Conservation (phyloP, 2,888 invertebrate species). For the Dicyrtoma fusca region DNA sequence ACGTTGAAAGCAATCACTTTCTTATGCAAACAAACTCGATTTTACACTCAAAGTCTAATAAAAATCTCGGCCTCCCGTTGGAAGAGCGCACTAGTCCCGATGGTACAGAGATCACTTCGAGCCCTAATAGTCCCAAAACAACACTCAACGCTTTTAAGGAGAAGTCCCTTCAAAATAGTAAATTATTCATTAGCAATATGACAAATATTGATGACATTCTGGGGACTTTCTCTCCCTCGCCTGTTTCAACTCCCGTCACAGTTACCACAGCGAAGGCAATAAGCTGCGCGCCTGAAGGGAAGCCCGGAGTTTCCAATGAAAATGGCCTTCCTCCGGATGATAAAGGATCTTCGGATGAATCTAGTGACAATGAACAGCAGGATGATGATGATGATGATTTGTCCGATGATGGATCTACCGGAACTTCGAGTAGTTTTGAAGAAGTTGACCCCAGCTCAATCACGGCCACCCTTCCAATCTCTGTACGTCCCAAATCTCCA, state of each 20-base stretch:
- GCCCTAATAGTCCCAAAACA: constrained; percentile 60
- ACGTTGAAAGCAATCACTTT: constrained; percentile 20
- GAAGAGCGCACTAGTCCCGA: constrained; percentile 81
- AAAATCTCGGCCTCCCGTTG: constrained; percentile 58
- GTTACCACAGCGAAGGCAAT: too few species aligned
- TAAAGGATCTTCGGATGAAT: constrained; percentile 41
- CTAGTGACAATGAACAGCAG: constrained; percentile 56
- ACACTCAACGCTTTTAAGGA: background rate
- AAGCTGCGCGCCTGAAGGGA: too few species aligned
- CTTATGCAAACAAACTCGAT: too few species aligned
- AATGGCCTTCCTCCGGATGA: too few species aligned
- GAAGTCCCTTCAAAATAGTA: constrained; percentile 60
- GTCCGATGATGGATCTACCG: constrained; percentile 61
- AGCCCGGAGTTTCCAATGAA: too few species aligned
- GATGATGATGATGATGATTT: constrained; percentile 62
- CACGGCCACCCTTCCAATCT: background rate
- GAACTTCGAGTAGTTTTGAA: constrained; percentile 55
- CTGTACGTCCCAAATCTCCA: background rate
- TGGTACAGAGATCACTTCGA: constrained; percentile 63
- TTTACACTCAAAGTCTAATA: too few species aligned
- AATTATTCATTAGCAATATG: constrained; percentile 78
- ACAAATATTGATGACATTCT: constrained; percentile 88
- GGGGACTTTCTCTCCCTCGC: constrained; percentile 63
- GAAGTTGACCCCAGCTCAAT: constrained; percentile 67
- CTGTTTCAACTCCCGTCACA: background rate